phyloP scores from a whole-genome alignment of 1,140 invertebrate genomes.

The Drosophila kohkoa region DNA sequence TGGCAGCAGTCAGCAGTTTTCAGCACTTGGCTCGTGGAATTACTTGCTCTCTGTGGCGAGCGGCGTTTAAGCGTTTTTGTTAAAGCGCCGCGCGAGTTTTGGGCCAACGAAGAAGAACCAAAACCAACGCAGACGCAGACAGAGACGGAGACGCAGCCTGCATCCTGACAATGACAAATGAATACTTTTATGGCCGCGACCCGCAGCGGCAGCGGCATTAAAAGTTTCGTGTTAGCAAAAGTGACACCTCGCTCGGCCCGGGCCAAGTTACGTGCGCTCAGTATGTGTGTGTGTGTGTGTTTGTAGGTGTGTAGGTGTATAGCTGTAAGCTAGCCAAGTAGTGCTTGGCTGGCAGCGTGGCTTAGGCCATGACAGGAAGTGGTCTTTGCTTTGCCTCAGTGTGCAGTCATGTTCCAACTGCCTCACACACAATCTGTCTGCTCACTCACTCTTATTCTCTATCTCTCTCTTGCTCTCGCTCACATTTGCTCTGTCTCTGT shows the following conservation, averaged over 20 bases:
- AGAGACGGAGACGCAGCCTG: conserved; percentile 31
- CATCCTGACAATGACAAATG: conserved; percentile 79
- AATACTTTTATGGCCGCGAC: conserved; percentile 80
- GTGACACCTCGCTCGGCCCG: conserved; percentile 64
- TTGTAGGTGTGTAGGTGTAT: conserved; percentile 17
- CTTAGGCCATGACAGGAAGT: conserved; percentile 77
- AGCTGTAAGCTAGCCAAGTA: conserved; percentile 23
- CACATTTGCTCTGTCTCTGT: not conserved
- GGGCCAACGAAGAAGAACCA: not conserved
- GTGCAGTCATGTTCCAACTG: conserved; percentile 64
- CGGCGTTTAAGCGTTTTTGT: conserved; percentile 11
- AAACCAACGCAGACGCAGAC: conserved; percentile 22
- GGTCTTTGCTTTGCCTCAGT: conserved; percentile 74
- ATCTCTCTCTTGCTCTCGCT: not conserved
- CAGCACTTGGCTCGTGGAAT: conserved; percentile 17
- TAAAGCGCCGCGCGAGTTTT: conserved; percentile 12
- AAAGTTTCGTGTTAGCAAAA: conserved; percentile 74
- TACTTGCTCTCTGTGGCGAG: conserved; percentile 2
- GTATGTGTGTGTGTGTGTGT: no score
- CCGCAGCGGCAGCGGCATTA: conserved; percentile 59
- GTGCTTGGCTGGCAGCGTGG: conserved; percentile 53
- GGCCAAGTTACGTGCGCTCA: conserved; percentile 12
- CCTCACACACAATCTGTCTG: conserved; percentile 39
- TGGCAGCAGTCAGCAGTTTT: conserved; percentile 56
- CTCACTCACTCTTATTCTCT: not conserved